Base-by-base conservation (phyloP, 2,797 vertebrate genomes). In the Fistularia tabacaria region DNA sequence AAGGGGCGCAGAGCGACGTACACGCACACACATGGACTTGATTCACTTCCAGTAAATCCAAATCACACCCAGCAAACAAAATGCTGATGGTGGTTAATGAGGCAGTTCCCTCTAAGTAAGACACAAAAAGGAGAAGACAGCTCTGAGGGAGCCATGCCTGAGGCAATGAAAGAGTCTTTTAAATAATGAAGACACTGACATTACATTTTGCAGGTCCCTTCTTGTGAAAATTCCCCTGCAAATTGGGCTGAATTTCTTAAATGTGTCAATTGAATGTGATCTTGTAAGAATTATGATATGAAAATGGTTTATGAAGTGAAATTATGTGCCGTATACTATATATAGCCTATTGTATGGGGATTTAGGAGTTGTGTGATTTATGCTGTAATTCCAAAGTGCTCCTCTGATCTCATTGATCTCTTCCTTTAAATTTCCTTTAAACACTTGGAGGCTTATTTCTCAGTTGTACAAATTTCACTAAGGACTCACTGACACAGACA, bases 51-150 rank as follows among this genome's bases (percentile, higher is more conserved):
- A 63, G 59, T 71, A 65, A 76, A 54, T 82, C 77, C 77, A 85
- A 82, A 87, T 82, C 74, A 71, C 76, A 81, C 62, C 66, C 62
- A 74, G 76, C 74, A 85, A 84, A 85, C 75, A 80, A 86, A 78
- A 80, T 81, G 80, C 84, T 88, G 84, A 89, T 86, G 80, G 82
- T 82, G 83, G 75, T 85, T 89, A 89, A 89, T 89, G 87, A 89
- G 86, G 84, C 87, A 63, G 72, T 81, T 80, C 77, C 74, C 54
- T 77, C 74, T 58, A 79, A 79, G 77, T 73, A 62, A 74, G 71
- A 79, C 69, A 80, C 66, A 66, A 62, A 69, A 48, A 61, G 71
- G 62, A 73, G 54, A 59, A 63, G 55, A 66, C 53, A 66, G 60
- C 58, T 46, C 43, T 45, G 43, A 12, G 7, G 11, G 43, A 45